Conservation (phyloP, 2,797 vertebrate species). For the Sebastes minor region DNA sequence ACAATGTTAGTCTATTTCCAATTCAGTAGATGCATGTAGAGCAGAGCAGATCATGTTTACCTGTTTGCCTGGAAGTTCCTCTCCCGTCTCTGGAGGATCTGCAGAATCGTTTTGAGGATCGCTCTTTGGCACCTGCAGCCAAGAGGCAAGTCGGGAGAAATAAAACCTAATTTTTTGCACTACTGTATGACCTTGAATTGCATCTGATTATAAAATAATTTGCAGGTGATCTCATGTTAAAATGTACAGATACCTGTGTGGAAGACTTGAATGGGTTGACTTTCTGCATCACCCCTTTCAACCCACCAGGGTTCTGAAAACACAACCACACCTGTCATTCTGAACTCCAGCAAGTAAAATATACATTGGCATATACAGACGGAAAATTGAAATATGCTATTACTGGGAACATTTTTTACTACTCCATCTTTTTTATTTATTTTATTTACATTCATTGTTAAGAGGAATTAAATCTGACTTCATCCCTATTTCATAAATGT, state of each 20-base stretch:
- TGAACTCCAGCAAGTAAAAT: neutral
- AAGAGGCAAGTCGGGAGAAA: neutral
- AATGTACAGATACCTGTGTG: slow-evolving; percentile 36
- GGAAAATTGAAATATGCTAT: rapidly evolving
- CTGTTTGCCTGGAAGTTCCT: slow-evolving; percentile 31
- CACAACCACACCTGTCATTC: neutral
- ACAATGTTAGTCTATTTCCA: too few relatives aligned
- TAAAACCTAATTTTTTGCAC: neutral
- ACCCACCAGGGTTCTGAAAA: slow-evolving; percentile 58
- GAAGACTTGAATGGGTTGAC: slow-evolving; percentile 69
- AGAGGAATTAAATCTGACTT: neutral
- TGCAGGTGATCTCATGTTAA: too few relatives aligned
- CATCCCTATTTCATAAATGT: too few relatives aligned
- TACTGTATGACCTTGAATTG: neutral
- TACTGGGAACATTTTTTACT: neutral
- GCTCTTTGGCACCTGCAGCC: slow-evolving; percentile 26
- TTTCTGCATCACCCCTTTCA: slow-evolving; percentile 67
- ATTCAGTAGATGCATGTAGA: neutral
- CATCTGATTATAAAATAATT: neutral
- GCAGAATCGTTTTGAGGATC: neutral
- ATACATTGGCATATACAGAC: neutral
- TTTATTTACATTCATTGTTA: neutral
- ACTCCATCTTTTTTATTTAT: neutral
- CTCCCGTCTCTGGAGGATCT: neutral
- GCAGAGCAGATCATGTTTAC: slow-evolving; percentile 1